Base-by-base conservation (phyloP, 2,113 vertebrate genomes). In the Empidonax traillii region DNA sequence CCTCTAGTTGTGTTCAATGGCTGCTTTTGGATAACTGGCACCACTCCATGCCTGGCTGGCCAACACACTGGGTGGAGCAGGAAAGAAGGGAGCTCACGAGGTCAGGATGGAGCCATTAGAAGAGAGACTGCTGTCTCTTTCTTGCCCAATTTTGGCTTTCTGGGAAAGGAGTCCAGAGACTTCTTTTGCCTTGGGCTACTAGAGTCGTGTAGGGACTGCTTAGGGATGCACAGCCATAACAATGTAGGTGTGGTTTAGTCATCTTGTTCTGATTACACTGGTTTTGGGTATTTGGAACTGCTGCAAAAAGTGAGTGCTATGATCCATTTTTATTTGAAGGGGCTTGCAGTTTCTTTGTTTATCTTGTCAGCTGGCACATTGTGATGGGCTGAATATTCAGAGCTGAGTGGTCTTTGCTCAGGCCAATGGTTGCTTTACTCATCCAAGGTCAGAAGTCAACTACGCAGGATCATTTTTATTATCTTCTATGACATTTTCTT, bases 1-100 rank as follows among this genome's bases (percentile, higher is more conserved):
- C 37, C 12, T 2, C 22, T 9, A 13, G 5, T 21, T 56, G 24
- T 0, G 1, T 73, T 53, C 0, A 0, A 5, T 68, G n/a, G 21
- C 12, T 33, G 15, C 27, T 65, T 69, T 69, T 23, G 15, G 22
- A 39, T 58, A 78, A 24, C 23, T 8, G 41, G 17, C 41, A 65
- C 5, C 7, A 20, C 28, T 35, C 33, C 31, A 39, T 28, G 67
- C 4, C n/a, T 1, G 2, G 21, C 28, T 71, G 35, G 7, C 27
- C 11, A 65, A 39, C 16, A 30, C 0, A 0, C 10, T 46, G 72
- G n/a, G 13, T 78, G 28, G 21, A 1, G 0, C 52, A 67, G 46
- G 62, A 28, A 66, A 39, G 24, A 41, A 33, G 1, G 10, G 10
- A 19, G 5, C 6, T 28, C 1, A 0, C 1, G 2, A 56, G 11